phyloP scores from a whole-genome alignment of 2,113 vertebrate genomes.

The Hippocampus zosterae region DNA sequence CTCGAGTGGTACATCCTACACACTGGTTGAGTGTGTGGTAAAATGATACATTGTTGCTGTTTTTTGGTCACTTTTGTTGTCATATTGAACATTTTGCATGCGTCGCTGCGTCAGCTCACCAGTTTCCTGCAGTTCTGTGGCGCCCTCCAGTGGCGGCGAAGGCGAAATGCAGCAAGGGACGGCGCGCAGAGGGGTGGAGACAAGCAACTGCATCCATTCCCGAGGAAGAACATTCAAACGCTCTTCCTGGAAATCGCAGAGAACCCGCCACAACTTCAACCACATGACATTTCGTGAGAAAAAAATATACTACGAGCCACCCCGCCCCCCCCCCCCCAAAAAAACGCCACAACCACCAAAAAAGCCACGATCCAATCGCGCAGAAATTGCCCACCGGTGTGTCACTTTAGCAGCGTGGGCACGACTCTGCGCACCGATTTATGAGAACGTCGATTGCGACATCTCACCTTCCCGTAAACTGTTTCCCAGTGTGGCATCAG shows the following conservation, averaged over 20 bases:
- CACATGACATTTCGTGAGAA: slow-evolving; percentile 70
- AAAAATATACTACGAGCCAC: slow-evolving; percentile 64
- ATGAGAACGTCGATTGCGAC: slow-evolving; percentile 52
- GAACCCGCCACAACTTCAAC: slow-evolving; percentile 78
- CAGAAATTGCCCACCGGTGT: slow-evolving; percentile 8
- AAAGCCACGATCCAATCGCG: not conserved
- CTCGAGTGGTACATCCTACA: no score
- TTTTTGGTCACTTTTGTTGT: no score
- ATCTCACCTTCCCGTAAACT: slow-evolving; percentile 64
- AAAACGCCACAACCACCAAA: not conserved
- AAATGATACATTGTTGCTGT: no score
- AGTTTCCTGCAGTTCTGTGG: not conserved
- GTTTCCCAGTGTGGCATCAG: slow-evolving; percentile 18
- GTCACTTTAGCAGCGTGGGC: slow-evolving; percentile 10
- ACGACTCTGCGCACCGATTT: slow-evolving; percentile 4
- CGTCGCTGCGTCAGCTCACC: not conserved
- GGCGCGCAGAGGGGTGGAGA: slow-evolving; percentile 54
- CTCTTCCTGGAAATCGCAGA: slow-evolving; percentile 74
- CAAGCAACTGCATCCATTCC: slow-evolving; percentile 24
- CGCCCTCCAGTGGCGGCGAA: slow-evolving; percentile 40
- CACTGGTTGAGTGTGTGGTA: no score
- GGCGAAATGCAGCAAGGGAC: slow-evolving; percentile 3
- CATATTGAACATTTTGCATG: no score
- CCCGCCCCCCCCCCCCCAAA: not conserved
- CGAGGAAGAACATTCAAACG: slow-evolving; percentile 70